Evolutionary conservation across 1,140 invertebrate species (phyloP).

Genomic region (Anastrepha obliqua): DNA sequence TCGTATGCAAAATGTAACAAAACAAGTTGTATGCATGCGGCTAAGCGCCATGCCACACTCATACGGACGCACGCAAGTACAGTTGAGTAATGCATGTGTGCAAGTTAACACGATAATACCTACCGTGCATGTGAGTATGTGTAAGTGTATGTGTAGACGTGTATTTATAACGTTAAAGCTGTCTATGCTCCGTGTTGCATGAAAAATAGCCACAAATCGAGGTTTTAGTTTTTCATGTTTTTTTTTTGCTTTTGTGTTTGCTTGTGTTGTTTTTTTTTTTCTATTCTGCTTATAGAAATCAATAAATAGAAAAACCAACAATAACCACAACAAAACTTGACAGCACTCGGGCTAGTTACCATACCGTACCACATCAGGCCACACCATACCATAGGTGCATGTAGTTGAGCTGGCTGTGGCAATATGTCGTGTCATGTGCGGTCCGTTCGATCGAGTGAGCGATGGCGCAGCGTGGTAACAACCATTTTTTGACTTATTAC

Average conservation of each 20-base stretch:
- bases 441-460: too few relatives aligned
- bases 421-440: too few relatives aligned
- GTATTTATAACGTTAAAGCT: neutral
- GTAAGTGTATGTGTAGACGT: neutral
- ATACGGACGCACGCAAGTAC: neutral
- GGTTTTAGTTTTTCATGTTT: constrained; percentile 29
- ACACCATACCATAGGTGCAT: neutral
- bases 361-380: neutral
- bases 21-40: neutral
- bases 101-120: constrained; percentile 5
- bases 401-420: too few relatives aligned
- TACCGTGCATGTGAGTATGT: neutral
- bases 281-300: constrained; percentile 23
- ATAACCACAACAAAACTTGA: neutral
- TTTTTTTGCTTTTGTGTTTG: neutral
- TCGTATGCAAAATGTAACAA: constrained; percentile 5
- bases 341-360: neutral
- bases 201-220: constrained; percentile 47
- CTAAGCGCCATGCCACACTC: neutral
- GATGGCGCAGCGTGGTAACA: neutral
- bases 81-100: constrained; percentile 6
- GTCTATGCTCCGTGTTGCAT: constrained; percentile 18
- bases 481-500: neutral
- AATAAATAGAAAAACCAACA: constrained; percentile 26
- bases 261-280: neutral